These are phyloP conservation scores for Apantesis nais DNA, from an alignment of 2,888 invertebrate genomes.

Conservation along the genomic window DNA sequence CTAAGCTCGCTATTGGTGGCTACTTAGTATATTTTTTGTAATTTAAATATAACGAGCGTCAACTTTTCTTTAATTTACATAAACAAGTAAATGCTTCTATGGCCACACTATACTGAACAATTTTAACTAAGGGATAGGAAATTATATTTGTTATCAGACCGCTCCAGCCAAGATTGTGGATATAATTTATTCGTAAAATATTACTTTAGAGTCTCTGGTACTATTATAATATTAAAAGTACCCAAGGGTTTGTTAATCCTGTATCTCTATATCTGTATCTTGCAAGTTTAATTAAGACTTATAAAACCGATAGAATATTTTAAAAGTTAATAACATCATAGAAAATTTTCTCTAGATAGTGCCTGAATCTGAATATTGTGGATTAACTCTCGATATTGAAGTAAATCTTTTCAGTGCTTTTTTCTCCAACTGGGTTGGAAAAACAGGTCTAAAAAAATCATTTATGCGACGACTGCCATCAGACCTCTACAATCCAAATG, in stretches of 20 bases:
- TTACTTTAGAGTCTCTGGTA: slow-evolving; percentile 15
- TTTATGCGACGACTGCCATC: too few relatives aligned
- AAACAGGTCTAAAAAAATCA: too few relatives aligned
- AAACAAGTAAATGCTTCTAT: slow-evolving; percentile 13
- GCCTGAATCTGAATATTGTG: neutral
- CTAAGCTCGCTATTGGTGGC: neutral
- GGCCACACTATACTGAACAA: slow-evolving; percentile 7
- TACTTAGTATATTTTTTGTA: neutral
- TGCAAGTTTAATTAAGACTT: neutral
- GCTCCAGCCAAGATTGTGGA: slow-evolving; percentile 25
- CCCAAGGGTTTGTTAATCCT: slow-evolving; percentile 12
- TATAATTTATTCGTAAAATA: slow-evolving; percentile 27
- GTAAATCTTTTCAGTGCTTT: too few relatives aligned
- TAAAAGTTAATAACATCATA: neutral
- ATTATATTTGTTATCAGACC: slow-evolving; percentile 35
- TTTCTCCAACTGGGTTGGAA: too few relatives aligned
- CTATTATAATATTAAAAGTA: slow-evolving; percentile 19
- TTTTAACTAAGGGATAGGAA: slow-evolving; percentile 30
- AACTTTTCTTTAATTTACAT: slow-evolving; percentile 13
- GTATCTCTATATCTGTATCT: slow-evolving; percentile 1
- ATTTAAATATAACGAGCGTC: slow-evolving; percentile 6
- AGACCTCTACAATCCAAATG: too few relatives aligned
- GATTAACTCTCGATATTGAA: neutral
- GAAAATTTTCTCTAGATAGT: neutral
- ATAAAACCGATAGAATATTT: neutral